phyloP scores from a whole-genome alignment of 2,797 vertebrate genomes.

The Sebastes elongatus region DNA sequence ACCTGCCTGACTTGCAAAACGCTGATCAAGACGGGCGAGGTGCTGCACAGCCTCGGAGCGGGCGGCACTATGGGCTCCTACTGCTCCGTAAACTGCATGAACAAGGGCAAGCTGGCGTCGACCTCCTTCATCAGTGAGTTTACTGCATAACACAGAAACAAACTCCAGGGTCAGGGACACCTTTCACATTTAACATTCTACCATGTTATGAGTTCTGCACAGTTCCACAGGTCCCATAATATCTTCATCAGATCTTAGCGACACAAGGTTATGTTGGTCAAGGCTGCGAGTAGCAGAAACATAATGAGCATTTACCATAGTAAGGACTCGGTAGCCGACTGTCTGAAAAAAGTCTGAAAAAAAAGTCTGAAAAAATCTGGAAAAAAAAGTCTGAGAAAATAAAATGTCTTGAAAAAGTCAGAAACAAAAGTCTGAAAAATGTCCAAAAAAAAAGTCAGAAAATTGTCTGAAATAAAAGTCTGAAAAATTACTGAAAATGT shows the following conservation, averaged over 20 bases:
- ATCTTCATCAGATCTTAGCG: neutral
- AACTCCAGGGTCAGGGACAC: neutral
- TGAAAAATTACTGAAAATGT: too few species aligned
- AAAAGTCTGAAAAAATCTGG: too few species aligned
- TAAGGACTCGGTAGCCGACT: neutral
- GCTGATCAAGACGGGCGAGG: slow-evolving; percentile 94
- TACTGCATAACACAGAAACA: neutral
- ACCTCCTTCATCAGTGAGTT: slow-evolving; percentile 82
- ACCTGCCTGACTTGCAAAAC: slow-evolving; percentile 93
- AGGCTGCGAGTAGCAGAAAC: neutral
- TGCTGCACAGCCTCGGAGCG: slow-evolving; percentile 92
- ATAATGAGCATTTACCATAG: neutral
- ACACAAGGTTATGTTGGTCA: neutral
- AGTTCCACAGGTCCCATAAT: neutral
- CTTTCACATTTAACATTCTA: neutral
- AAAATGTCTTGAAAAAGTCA: too few species aligned
- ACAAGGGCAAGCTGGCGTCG: slow-evolving; percentile 90
- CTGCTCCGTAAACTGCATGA: slow-evolving; percentile 96
- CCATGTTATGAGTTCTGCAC: neutral
- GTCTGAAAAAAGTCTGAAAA: too few species aligned
- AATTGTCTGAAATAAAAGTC: too few species aligned
- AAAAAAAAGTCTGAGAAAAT: too few species aligned
- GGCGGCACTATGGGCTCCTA: slow-evolving; percentile 93
- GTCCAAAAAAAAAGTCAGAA: too few species aligned
- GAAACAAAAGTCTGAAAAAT: too few species aligned